These are phyloP conservation scores for Acyrthosiphon pisum DNA, from an alignment of 1,140 invertebrate species.

Conservation along the genomic window DNA sequence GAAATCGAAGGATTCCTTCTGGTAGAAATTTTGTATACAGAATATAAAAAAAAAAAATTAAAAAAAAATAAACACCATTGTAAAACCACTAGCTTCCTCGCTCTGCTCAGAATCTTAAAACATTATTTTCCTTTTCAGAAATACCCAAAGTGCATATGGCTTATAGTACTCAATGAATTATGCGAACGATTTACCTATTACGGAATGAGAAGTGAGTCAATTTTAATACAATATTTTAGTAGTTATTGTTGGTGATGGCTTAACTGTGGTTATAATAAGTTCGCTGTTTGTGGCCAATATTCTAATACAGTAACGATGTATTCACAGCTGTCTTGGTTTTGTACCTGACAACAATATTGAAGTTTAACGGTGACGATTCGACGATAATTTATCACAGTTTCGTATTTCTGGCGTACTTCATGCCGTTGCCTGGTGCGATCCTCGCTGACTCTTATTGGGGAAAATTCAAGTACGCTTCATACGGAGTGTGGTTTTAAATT, in stretches of 20 bases:
- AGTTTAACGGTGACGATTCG: slow-evolving; percentile 71
- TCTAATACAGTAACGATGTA: not conserved
- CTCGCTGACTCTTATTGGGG: slow-evolving; percentile 82
- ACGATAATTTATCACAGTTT: slow-evolving; percentile 86
- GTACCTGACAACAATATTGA: slow-evolving; percentile 76
- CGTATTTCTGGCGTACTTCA: slow-evolving; percentile 82
- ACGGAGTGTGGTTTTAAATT: not conserved
- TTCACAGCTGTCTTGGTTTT: slow-evolving; percentile 79
- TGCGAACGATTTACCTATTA: slow-evolving; percentile 96
- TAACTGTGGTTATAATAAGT: not conserved
- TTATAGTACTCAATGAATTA: slow-evolving; percentile 95
- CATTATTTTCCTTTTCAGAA: not conserved
- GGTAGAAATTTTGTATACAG: too few relatives aligned
- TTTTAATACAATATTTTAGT: not conserved
- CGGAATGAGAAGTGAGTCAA: slow-evolving; percentile 89
- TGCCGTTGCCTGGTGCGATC: slow-evolving; percentile 84
- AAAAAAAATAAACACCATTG: too few relatives aligned
- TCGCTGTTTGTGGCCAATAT: not conserved
- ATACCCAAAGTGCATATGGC: slow-evolving; percentile 88
- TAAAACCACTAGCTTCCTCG: too few relatives aligned
- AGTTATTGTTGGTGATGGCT: not conserved
- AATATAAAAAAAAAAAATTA: too few relatives aligned
- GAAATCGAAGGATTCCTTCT: too few relatives aligned
- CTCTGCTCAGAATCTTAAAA: too few relatives aligned
- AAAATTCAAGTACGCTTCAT: slow-evolving; percentile 66